A percentile compares a stretch with the other conserved stretches of the same genome.
Evolutionary conservation across 2,797 vertebrate genomes (phyloP).

Genomic region (Clarias platycephalus): DNA sequence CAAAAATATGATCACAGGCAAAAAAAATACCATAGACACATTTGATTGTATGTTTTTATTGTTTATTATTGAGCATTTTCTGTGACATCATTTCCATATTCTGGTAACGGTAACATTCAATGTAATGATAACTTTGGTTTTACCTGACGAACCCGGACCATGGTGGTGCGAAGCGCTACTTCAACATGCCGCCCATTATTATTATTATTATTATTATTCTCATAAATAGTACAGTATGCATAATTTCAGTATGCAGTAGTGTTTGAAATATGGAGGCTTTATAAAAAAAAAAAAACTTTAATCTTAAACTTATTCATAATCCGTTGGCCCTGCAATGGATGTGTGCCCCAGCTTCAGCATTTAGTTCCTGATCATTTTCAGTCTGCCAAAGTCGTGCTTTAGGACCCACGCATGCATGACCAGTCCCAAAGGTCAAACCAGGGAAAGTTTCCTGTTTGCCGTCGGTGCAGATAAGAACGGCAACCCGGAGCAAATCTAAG

Average conservation of each 20-base stretch:
- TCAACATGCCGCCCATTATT: too few species aligned
- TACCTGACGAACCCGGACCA: too few species aligned
- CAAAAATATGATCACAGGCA: too few species aligned
- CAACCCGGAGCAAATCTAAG: not conserved
- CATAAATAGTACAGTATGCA: too few species aligned
- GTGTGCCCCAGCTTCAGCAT: not conserved
- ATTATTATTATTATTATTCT: too few species aligned
- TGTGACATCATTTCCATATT: too few species aligned
- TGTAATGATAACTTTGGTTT: too few species aligned
- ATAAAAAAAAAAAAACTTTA: not conserved
- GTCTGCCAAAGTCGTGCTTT: not conserved
- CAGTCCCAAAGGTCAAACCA: constrained; percentile 5
- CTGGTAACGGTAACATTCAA: too few species aligned
- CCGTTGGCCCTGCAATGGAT: not conserved
- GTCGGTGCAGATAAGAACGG: not conserved
- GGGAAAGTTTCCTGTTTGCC: constrained; percentile 1
- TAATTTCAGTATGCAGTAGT: not conserved
- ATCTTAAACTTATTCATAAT: not conserved
- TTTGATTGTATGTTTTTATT: too few species aligned
- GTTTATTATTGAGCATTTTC: too few species aligned
- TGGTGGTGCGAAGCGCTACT: too few species aligned
- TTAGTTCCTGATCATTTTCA: not conserved
- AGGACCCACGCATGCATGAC: not conserved
- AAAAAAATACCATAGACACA: too few species aligned
- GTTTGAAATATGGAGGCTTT: not conserved